phyloP scores from a whole-genome alignment of 2,888 invertebrate species.

The Cosmia trapezina region DNA sequence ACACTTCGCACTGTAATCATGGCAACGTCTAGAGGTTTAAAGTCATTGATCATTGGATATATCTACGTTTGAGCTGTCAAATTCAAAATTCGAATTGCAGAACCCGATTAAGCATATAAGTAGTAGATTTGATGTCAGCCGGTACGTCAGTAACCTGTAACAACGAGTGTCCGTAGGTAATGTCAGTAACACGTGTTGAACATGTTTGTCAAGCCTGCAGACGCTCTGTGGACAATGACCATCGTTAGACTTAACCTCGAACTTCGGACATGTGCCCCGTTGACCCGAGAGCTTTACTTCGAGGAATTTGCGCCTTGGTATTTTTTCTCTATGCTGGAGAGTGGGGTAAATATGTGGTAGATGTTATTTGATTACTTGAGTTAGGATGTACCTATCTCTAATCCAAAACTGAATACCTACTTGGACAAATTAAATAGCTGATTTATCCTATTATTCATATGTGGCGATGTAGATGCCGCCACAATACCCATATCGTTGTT shows the following conservation, averaged over 20 bases:
- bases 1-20: no score
- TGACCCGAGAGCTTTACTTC: slow-evolving; percentile 72
- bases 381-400: background rate
- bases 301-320: slow-evolving; percentile 58
- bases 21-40: no score
- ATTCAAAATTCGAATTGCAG: slow-evolving; percentile 22
- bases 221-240: slow-evolving; percentile 82
- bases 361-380: background rate
- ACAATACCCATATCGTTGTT: no score
- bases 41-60: background rate
- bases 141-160: slow-evolving; percentile 18
- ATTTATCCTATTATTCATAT: no score
- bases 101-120: background rate
- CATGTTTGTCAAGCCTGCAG: slow-evolving; percentile 63
- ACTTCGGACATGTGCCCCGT: slow-evolving; percentile 61
- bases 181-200: slow-evolving; percentile 35
- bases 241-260: slow-evolving; percentile 75
- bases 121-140: slow-evolving; percentile 22
- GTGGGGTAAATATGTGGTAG: background rate
- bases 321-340: slow-evolving; percentile 2
- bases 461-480: no score
- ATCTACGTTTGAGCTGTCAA: slow-evolving; percentile 35
- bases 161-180: slow-evolving; percentile 8
- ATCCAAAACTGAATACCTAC: background rate
- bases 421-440: no score